Conservation (phyloP, 2,113 vertebrate species). For the Pseudorasbora parva region DNA sequence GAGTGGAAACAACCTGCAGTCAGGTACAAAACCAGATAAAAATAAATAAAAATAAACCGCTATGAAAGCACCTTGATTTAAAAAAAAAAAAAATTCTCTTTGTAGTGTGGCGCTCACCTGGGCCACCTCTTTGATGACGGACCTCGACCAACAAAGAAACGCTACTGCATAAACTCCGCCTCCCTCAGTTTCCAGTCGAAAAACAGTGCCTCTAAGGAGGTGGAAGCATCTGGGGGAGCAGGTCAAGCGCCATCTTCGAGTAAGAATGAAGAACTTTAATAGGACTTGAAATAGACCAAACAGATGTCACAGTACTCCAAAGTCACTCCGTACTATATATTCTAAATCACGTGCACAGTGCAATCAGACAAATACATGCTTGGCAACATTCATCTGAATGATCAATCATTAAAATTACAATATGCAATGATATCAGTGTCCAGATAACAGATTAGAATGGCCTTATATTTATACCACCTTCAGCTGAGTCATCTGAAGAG, state of each 20-base stretch:
- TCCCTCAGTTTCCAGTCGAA: conserved; percentile 78
- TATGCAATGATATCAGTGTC: conserved; percentile 32
- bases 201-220: not conserved
- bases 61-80: not conserved
- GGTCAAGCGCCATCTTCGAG: conserved; percentile 41
- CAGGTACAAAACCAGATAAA: conserved; percentile 77
- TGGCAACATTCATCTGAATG: conserved; percentile 2
- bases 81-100: no score
- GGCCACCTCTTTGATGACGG: conserved; percentile 98
- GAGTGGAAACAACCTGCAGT: conserved; percentile 91
- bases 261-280: conserved; percentile 49
- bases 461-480: conserved; percentile 28
- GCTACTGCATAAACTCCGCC: conserved; percentile 96
- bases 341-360: conserved; percentile 28
- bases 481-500: not conserved
- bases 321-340: conserved; percentile 15
- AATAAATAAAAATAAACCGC: no score
- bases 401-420: not conserved
- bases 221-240: conserved; percentile 15
- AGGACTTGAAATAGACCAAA: not conserved
- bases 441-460: conserved; percentile 17
- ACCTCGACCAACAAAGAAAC: conserved; percentile 90
- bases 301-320: conserved; percentile 17
- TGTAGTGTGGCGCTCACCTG: conserved; percentile 95
- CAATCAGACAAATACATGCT: conserved; percentile 20